These are phyloP conservation scores for Trichechus manatus DNA, from an alignment of 2,113 vertebrate species.

Conservation along the genomic window DNA sequence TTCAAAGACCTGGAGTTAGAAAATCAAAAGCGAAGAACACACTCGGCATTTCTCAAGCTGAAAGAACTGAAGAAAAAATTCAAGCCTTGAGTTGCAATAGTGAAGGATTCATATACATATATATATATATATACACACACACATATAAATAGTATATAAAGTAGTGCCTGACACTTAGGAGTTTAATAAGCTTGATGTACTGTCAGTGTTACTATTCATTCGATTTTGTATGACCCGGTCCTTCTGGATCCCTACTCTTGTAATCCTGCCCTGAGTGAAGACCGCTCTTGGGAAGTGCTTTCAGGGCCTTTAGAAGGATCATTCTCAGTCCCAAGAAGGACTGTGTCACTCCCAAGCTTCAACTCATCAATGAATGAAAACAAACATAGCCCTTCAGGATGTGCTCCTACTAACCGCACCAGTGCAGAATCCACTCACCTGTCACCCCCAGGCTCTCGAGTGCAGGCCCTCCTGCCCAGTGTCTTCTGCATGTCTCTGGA, in stretches of 20 bases:
- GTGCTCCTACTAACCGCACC: accelerated
- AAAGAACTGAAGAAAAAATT: no score
- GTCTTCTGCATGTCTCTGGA: background rate
- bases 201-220: background rate
- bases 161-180: background rate
- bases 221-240: background rate
- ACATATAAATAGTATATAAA: background rate
- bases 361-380: no score
- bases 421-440: no score
- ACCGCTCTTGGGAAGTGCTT: background rate
- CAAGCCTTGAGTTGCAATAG: no score
- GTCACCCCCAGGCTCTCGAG: background rate
- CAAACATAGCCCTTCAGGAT: accelerated
- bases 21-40: no score
- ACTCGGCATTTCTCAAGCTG: no score
- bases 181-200: background rate
- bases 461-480: background rate
- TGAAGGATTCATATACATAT: background rate
- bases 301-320: background rate
- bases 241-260: no score
- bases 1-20: no score
- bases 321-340: background rate
- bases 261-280: background rate
- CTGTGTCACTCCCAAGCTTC: background rate
- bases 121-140: background rate